Evolutionary conservation across 2,797 vertebrate genomes (phyloP), one percentile per base, ranked within the genome.

Genomic region (Buceros bicornis): DNA sequence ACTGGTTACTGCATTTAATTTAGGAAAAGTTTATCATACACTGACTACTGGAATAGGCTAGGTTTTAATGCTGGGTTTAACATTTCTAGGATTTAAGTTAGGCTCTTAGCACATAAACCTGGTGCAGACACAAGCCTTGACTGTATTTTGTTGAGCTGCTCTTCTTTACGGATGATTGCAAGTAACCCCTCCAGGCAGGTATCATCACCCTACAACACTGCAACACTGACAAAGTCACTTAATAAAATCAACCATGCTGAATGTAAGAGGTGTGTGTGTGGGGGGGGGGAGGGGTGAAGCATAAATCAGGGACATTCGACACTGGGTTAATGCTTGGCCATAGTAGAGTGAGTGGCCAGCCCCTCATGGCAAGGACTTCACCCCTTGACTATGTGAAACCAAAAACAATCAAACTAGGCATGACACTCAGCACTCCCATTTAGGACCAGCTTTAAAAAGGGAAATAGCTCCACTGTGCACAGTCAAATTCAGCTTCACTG

Each of bases 401-500:
- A 21, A 89, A 87, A 84, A 13, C 71, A 69, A 83, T 61, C 48
- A 87, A 95, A 82, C 42, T 26, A 83, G 57, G 61, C 54, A 6
- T 47, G 72, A 79, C 33, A 87, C 64, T 85, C 92, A 87, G 84
- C 92, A 95, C 83, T 96, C 74, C 69, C 69, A 69, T 96, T 94
- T 82, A 96, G 51, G 79, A 90, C 57, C 51, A 93, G 77, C 78
- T 90, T 96, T 95, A 91, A 78, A 93, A 71, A 72, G 16, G n/a
- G 95, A 94, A 96, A 94, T 82, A 95, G 77, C 73, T 73, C 53
- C 74, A 45, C 93, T 93, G 50, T 72, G 71, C 86, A 89, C 81
- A 8, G 25, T 74, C 70, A 58, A 69, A 89, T 69, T 93, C 47
- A 58, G 77, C 69, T 91, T 93, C 82, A 94, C 60, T 87, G 93